Base-by-base conservation (phyloP, 2,113 vertebrate genomes). In the Vidua macroura region DNA sequence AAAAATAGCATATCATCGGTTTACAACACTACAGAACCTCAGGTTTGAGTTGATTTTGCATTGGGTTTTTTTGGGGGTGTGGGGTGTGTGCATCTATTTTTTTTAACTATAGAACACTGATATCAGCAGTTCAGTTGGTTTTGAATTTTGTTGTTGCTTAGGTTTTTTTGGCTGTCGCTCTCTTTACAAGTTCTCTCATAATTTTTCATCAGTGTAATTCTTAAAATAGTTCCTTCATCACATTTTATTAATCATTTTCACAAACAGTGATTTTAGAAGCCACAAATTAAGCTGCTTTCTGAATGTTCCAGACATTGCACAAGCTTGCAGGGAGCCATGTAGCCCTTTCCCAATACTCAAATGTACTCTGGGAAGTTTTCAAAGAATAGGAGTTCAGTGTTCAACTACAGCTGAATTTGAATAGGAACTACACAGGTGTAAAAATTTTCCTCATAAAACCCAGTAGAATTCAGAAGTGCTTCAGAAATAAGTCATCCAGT, bases 1-100 rank as follows among this genome's bases (percentile, higher is more conserved):
- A 56, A 63, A 44, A 86, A 59, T 44, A 74, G 44, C 9, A 59
- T 33, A 66, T 25, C 3, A 7, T 68, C 39, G 21, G 12, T 63
- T 78, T 41, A 69, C 23, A 80, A 19, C 27, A 27, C 13, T 13
- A 17, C 0, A 58, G 37, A 80, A 46, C 14, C 24, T 63, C 11
- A 23, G 13, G 7, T 68, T 15, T 74, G 18, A 48, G 22, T 33
- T 67, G 18, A 11, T 14, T 59, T 64, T 15, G 10, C 9, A 6
- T 8, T 68, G 1, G 2, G 23, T 12, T 46, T 51, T 64, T 64
- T 63, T 2, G 3, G 9, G 33, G 15, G 4, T 11, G 3, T 56
- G 5, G 3, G 15, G 5, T 10, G 2, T 1, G 0, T 10, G 3
- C 5, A n/a, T 58, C 23, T 39, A 1, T n/a, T 44, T 66, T 52